phyloP scores from a whole-genome alignment of 1,140 invertebrate genomes.

The Epicauta chinensis region DNA sequence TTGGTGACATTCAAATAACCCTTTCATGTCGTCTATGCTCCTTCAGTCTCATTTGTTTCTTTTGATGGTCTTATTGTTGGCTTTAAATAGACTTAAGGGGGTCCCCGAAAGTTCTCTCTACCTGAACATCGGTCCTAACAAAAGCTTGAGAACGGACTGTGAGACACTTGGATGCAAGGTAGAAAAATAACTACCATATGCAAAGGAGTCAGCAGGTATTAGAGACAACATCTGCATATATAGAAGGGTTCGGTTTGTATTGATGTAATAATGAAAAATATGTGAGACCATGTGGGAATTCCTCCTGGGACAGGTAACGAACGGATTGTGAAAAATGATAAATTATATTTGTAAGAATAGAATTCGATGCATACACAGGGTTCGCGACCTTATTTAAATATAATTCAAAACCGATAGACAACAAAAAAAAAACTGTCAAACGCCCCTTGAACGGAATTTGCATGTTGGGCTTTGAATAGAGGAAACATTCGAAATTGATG shows the following conservation, averaged over 20 bases:
- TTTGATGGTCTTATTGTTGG: no score
- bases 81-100: no score
- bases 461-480: constrained; percentile 23
- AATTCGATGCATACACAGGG: constrained; percentile 24
- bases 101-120: constrained; percentile 5
- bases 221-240: constrained; percentile 35
- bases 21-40: constrained; percentile 8
- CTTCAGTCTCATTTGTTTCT: constrained; percentile 17
- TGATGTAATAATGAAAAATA: not conserved
- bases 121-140: constrained; percentile 18
- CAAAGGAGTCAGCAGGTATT: constrained; percentile 37
- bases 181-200: constrained; percentile 28
- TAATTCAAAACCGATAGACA: constrained; percentile 33
- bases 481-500: no score
- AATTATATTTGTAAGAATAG: constrained; percentile 31
- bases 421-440: constrained; percentile 37
- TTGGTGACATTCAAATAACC: constrained; percentile 1
- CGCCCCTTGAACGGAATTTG: constrained; percentile 35
- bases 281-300: constrained; percentile 24
- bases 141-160: constrained; percentile 17
- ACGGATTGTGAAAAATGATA: constrained; percentile 36
- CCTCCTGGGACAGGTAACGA: constrained; percentile 31
- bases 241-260: constrained; percentile 9
- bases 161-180: constrained; percentile 26
- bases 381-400: constrained; percentile 37